Evolutionary conservation across 1,140 invertebrate genomes (phyloP), one percentile per base, ranked within the genome.

Genomic region (Trachymyrmex cornetzi): DNA sequence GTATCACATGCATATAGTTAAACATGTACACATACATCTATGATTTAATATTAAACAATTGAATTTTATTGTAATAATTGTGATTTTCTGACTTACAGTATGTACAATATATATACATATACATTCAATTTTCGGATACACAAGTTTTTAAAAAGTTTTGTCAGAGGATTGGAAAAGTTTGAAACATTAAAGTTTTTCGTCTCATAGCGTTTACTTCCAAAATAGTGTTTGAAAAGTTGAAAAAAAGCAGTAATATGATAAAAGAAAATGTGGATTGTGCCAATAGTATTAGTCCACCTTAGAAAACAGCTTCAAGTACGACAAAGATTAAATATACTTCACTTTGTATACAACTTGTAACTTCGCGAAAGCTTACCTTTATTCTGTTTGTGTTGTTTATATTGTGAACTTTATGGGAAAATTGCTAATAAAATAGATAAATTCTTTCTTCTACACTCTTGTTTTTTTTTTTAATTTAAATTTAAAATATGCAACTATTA

Each of bases 191-290:
- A 69, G 48, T 69, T 55, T 38, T 44, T 81, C 19, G n/a, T 22
- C 1, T 57, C 30, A 27, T 81, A 22, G 22, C 48, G 34, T 81
- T 81, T 59, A 71, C 50, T 81, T 69, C 6, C 16, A 71, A 24
- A 22, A n/a, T 24, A n/a, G 16, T 71, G 66, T 59, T 81, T 81
- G 50, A 57, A 81, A 81, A 81, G 77, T 81, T 57, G 14, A 71
- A 27, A 48, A 48, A 24, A 71, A 44, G 34, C 22, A 44, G 22
- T 81, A 81, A 81, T 81, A 53, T 81, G 64, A 81, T 71, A 81
- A 59, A 22, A 38, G 63, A 38, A 81, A 81, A 53, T 44, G n/a
- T 48, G 48, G 27, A 80, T 67, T 67, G 61, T 55, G 27, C 61
- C 53, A 30, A 12, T 34, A 30, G 14, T 34, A 67, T 80, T 64